Evolutionary conservation across 1,140 invertebrate genomes (phyloP), one percentile per base, ranked within the genome.

Genomic region (Steinernema feltiae): DNA sequence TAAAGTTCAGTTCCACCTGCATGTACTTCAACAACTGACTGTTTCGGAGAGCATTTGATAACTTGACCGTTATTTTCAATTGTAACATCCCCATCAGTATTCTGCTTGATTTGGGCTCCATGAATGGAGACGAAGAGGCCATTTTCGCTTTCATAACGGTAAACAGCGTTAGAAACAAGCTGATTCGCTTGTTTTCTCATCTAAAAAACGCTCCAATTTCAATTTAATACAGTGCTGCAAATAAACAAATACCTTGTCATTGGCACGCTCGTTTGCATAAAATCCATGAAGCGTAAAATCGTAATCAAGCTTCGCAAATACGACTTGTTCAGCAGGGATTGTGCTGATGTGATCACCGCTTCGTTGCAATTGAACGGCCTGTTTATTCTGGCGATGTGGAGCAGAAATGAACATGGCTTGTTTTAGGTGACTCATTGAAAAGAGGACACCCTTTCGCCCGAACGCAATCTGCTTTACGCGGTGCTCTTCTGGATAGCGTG

Each of bases 291-390:
- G 24, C 53, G 53, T 63, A 21, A 63, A 63, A 27, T 63, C 53
- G 53, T 63, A 27, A 63, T 63, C 53, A 3, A 63, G 53, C 24
- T 63, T 63, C 15, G 53, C 12, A 27, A 63, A 63, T 63, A 15
- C 24, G 3, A 63, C 53, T 21, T 63, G 53, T 27, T 63, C 53
- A 3, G 53, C 12, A 7, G 53, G 15, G 24, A 63, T 63, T 3
- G 53, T 63, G 53, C 53, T 27, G 53, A 63, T 63, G 53, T 63
- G 53, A 27, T 63, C 53, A 21, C 53, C 53, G 53, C 24, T 63
- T 63, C 53, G 7, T 7, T 12, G 3, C 53, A 12, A 63, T 21
- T 7, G 3, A 3, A 27, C 7, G 12, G 2, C 24, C 7, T 27
- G 15, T 27, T 27, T 27, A 27, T 27, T 63, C 12, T 12, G 53